These are phyloP conservation scores for Ophiodon elongatus DNA, from an alignment of 2,113 vertebrate species.

Conservation along the genomic window DNA sequence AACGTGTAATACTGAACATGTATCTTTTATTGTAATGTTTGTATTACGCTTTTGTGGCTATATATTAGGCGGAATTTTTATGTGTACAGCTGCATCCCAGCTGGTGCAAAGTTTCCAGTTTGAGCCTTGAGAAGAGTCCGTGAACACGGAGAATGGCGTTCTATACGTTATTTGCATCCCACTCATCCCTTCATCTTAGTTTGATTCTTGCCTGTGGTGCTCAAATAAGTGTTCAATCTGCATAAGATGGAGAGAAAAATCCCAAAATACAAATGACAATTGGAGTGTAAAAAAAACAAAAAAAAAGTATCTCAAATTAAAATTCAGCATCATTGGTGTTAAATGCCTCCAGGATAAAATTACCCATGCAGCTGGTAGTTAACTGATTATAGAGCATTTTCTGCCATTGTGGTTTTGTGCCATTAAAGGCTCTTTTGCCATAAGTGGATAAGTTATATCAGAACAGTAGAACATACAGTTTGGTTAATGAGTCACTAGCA, in stretches of 20 bases:
- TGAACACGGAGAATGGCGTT: neutral
- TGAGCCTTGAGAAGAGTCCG: neutral
- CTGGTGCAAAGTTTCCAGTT: neutral
- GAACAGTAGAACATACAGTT: slow-evolving; percentile 4
- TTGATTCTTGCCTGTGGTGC: neutral
- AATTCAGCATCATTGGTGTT: slow-evolving; percentile 6
- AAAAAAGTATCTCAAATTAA: neutral
- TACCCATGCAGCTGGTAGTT: slow-evolving; percentile 15
- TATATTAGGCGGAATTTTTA: neutral
- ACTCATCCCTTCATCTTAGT: neutral
- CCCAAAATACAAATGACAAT: slow-evolving; percentile 1
- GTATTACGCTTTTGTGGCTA: neutral
- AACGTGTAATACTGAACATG: neutral
- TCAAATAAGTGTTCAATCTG: neutral
- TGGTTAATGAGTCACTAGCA: neutral
- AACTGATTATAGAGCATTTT: slow-evolving; percentile 28
- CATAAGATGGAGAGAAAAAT: slow-evolving; percentile 1
- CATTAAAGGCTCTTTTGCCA: neutral
- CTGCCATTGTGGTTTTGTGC: slow-evolving; percentile 22
- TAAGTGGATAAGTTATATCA: slow-evolving; percentile 16
- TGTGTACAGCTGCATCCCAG: neutral
- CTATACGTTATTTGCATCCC: neutral
- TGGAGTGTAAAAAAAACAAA: neutral
- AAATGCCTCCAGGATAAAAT: slow-evolving; percentile 19
- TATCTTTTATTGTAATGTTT: neutral